phyloP scores from a whole-genome alignment of 1,140 invertebrate species.

The Sycophaga agraensis region DNA sequence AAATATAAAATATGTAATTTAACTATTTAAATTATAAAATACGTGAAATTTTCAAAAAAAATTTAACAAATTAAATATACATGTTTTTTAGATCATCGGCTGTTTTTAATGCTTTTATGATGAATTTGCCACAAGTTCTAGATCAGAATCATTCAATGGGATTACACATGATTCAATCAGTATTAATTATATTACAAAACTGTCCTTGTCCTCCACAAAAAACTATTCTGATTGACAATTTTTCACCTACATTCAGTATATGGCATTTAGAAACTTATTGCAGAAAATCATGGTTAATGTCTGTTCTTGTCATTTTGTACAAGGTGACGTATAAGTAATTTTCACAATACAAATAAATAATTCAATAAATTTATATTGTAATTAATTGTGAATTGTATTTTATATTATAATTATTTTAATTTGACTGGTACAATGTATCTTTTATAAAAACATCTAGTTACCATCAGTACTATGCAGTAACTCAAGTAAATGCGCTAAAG shows the following conservation, averaged over 20 bases:
- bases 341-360: not conserved
- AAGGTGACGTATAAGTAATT: slow-evolving; percentile 72
- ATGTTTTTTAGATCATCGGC: slow-evolving; percentile 72
- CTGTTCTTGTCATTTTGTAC: slow-evolving; percentile 92
- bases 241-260: slow-evolving; percentile 75
- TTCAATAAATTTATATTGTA: not conserved
- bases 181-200: slow-evolving; percentile 85
- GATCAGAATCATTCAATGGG: slow-evolving; percentile 94
- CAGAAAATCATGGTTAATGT: slow-evolving; percentile 88
- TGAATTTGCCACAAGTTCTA: slow-evolving; percentile 87
- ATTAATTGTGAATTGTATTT: not conserved
- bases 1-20: too few relatives aligned
- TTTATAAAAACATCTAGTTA: too few relatives aligned
- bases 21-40: too few relatives aligned
- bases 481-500: too few relatives aligned
- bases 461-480: too few relatives aligned
- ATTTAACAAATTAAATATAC: too few relatives aligned
- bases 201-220: slow-evolving; percentile 71
- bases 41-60: too few relatives aligned
- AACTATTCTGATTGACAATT: slow-evolving; percentile 55
- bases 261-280: slow-evolving; percentile 85
- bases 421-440: too few relatives aligned
- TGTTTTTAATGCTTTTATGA: slow-evolving; percentile 94
- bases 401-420: too few relatives aligned
- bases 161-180: slow-evolving; percentile 79